phyloP scores from a whole-genome alignment of 2,113 vertebrate genomes.

The Campylorhamphus procurvoides region DNA sequence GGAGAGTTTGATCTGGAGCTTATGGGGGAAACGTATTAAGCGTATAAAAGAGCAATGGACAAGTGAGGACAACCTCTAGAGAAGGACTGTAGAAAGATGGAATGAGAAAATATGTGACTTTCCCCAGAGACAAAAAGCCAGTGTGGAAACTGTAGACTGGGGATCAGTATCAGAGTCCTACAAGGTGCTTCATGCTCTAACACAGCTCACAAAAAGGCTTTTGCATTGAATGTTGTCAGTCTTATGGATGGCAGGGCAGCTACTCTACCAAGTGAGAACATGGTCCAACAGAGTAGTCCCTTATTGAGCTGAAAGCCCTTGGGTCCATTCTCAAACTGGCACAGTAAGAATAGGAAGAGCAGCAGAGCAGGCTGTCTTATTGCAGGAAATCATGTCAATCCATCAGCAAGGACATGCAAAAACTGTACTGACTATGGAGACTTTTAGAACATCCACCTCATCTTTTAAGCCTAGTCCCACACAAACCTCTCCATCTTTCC shows the following conservation, averaged over 20 bases:
- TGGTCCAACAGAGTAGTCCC: neutral
- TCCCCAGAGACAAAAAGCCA: neutral
- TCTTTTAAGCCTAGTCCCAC: neutral
- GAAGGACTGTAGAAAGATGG: neutral
- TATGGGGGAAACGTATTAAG: neutral
- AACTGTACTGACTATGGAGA: neutral
- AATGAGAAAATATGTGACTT: neutral
- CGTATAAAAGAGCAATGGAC: neutral
- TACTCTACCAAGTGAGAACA: neutral
- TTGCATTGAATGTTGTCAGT: neutral
- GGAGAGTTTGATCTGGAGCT: neutral
- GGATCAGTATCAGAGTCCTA: neutral
- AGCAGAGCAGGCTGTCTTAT: neutral
- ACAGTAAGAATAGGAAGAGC: slow-evolving; percentile 21
- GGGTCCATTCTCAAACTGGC: neutral
- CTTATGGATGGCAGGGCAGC: neutral
- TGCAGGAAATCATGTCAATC: slow-evolving; percentile 33
- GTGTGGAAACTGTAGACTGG: neutral
- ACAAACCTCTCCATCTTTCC: neutral
- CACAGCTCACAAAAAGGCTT: neutral
- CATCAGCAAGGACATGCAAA: neutral
- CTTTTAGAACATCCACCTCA: neutral
- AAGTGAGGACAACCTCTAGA: neutral
- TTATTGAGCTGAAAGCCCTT: neutral
- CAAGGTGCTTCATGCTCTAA: neutral